Conservation (phyloP, 1,140 invertebrate species). For the Matsumurasca onukii region DNA sequence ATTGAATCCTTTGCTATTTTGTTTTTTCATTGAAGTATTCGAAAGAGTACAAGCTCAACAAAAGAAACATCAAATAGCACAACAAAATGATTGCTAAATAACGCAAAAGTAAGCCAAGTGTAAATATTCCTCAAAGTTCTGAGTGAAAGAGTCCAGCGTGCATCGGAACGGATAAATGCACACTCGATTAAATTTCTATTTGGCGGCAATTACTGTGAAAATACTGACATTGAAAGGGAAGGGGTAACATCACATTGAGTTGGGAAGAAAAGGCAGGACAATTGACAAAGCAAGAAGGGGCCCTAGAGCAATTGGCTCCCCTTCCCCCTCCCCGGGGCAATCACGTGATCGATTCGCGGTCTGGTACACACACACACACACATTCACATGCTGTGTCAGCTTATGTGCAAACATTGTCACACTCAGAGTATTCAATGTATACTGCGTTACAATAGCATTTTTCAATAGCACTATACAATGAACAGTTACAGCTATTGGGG, state of each 20-base stretch:
- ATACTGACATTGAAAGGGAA: no score
- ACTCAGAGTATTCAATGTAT: no score
- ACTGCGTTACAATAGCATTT: no score
- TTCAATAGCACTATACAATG: no score
- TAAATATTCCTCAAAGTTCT: background rate
- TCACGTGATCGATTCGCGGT: constrained; percentile 4
- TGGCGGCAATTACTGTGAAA: constrained; percentile 16
- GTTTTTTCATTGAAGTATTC: no score
- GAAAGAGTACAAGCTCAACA: no score
- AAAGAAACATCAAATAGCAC: no score
- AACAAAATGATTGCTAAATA: no score
- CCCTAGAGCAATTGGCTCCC: background rate
- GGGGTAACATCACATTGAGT: background rate
- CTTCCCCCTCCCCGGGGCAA: background rate
- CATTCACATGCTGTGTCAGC: background rate
- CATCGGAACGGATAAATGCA: constrained; percentile 14
- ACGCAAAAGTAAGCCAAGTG: constrained; percentile 1
- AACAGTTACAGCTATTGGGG: no score
- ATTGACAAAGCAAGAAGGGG: background rate
- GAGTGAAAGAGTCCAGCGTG: background rate
- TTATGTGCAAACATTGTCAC: background rate
- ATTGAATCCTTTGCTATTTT: no score
- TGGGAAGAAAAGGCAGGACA: constrained; percentile 24
- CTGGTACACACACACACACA: background rate
- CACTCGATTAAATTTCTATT: constrained; percentile 20